Evolutionary conservation across 2,113 vertebrate species (phyloP).

Genomic region (Triplophysa dalaica): DNA sequence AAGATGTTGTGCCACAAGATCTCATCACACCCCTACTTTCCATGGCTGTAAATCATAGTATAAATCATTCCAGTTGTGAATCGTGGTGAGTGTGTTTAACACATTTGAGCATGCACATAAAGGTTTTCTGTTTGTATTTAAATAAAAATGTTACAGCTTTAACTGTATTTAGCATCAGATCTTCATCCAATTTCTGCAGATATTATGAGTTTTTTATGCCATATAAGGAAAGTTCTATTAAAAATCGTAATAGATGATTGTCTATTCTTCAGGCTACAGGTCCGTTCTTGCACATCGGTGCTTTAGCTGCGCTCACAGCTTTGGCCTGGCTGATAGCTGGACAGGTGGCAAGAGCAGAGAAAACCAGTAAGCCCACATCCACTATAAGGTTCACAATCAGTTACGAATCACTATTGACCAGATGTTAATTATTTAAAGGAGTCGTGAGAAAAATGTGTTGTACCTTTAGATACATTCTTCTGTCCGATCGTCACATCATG

Average conservation of each 20-base stretch:
- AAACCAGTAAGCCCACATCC: conserved; percentile 79
- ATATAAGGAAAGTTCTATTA: neutral
- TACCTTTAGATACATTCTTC: neutral
- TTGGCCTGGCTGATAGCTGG: conserved; percentile 93
- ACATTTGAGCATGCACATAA: too few relatives aligned
- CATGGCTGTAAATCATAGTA: too few relatives aligned
- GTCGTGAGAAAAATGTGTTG: neutral
- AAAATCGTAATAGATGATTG: neutral
- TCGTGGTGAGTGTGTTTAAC: too few relatives aligned
- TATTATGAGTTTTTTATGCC: neutral
- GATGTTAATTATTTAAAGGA: conserved; percentile 46
- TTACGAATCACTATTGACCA: conserved; percentile 11
- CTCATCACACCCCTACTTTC: too few relatives aligned
- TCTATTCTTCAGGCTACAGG: conserved; percentile 83
- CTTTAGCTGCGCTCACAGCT: conserved; percentile 80
- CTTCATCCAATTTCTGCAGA: too few relatives aligned
- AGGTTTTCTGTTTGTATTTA: too few relatives aligned
- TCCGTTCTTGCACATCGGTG: conserved; percentile 92
- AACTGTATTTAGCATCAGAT: too few relatives aligned
- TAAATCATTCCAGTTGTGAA: too few relatives aligned
- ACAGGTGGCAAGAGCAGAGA: conserved; percentile 85
- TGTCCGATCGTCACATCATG: neutral
- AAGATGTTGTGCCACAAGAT: too few relatives aligned
- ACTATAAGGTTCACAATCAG: neutral
- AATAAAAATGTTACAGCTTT: too few relatives aligned